Base-by-base conservation (phyloP, 2,888 invertebrate species). In the Lasiommata megera region DNA sequence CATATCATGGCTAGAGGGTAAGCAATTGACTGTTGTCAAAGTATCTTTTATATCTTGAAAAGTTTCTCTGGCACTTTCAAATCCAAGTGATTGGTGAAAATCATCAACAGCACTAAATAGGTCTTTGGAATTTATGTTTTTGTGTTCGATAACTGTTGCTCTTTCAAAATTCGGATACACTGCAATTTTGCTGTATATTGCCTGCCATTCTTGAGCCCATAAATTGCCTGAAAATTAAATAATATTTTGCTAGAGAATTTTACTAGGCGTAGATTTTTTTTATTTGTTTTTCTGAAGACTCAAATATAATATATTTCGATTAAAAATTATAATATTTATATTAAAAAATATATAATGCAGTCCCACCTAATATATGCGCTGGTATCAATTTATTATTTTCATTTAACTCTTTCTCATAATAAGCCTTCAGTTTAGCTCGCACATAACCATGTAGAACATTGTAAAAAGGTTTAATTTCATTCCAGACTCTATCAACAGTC, bases 1-100 rank as follows among this genome's bases (percentile, higher is more conserved):
- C 85, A 95, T 93, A 69, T 95, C 94, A 91, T 94, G 94, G 54
- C 94, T 94, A 1, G 94, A 93, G 0, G 94, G 93, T 67, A 94
- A 92, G 64, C 95, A 95, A 53, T 94, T 92, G 0, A 93, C 91
- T 28, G 92, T 83, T 34, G 92, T 88, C 60, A 79, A 80, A 0
- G 93, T 93, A 64, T 93, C 93, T 58, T 86, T 89, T 17, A 95
- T 91, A 58, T 83, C 82, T 77, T 93, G 91, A 73, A 94, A 95
- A 0, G 92, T 88, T 59, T 92, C 87, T 1, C 89, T 88, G 71
- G 93, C 93, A 34, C 91, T 88, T n/a, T 89, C 84, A 57, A 95
- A 89, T 0, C 94, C 94, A 38, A 93, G 70, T 0, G 93, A 93
- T 55, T 83, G 82, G 67, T 93, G 93, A 67, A 94, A 94, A 11